Base-by-base conservation (phyloP, 2,888 invertebrate genomes). In the Habroteleia sp. region DNA sequence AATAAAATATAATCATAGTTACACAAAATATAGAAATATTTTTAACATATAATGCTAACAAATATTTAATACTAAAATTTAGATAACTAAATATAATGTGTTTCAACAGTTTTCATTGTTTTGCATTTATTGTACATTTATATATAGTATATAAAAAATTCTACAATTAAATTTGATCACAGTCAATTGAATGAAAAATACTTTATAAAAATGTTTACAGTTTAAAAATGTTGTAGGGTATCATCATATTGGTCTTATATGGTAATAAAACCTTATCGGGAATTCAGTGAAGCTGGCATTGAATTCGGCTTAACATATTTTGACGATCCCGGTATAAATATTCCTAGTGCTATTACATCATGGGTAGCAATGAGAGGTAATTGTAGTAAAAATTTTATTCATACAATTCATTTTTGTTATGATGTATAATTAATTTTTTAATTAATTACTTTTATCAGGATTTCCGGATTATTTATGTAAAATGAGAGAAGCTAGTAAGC, bases 281-380 rank as follows among this genome's bases (percentile, higher is more conserved):
- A 91, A 60, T 89, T 91, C 62, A 90, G 92, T 35, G 87, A 93
- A 91, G 90, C 91, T 11, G 95, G 95, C 6, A 91, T 94, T 82
- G 94, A 96, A 87, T 96, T 96, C 88, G 93, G 94, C 27, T 89
- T 96, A 29, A 96, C 96, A 0, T 96, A 96, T 88, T 96, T 93
- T 88, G 96, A 96, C 86, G 95, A 96, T 90, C 96, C 96, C 4
- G 96, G 95, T 0, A 90, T 93, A 1, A 92, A 93, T 44, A 92
- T 96, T 81, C 95, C 96, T 0, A 90, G 93, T 4, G 90, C 92
- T 31, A 90, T 94, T 37, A 92, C 92, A 14, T 90, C 93, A 0
- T 96, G 96, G 95, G 95, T 91, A 7, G 90, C 91, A 6, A 87
- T 89, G 83, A 87, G 89, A 80, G 90, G 91, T 90, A 82, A 80